phyloP scores from a whole-genome alignment of 2,888 invertebrate species.

The Daptonema setosum region DNA sequence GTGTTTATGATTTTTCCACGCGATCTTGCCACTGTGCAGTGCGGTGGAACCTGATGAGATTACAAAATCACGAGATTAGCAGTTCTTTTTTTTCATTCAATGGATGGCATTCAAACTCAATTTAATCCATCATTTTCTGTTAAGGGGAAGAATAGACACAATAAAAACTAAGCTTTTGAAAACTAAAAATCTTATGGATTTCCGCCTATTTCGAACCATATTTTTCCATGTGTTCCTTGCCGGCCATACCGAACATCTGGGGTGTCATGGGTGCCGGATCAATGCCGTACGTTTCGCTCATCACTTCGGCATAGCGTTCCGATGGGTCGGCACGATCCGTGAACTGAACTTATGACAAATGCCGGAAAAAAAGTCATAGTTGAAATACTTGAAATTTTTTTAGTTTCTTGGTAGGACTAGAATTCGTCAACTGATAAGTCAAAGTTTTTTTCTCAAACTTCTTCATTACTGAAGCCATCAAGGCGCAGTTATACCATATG shows the following conservation, averaged over 20 bases:
- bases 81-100: too few species aligned
- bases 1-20: conserved; percentile 88
- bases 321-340: conserved; percentile 59
- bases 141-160: too few species aligned
- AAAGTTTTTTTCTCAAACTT: too few species aligned
- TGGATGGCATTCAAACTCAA: too few species aligned
- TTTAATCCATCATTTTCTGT: too few species aligned
- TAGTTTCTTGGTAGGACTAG: too few species aligned
- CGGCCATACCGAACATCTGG: conserved; percentile 90
- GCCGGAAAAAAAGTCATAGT: neutral
- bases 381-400: neutral
- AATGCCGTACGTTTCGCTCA: conserved; percentile 60
- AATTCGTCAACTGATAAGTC: too few species aligned
- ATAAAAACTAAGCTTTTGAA: neutral
- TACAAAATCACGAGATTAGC: too few species aligned
- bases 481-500: too few species aligned
- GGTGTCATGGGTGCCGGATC: conserved; percentile 65
- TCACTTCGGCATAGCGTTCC: conserved; percentile 41
- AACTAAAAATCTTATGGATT: neutral
- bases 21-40: conserved; percentile 92
- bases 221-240: conserved; percentile 76
- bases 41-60: too few species aligned
- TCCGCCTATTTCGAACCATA: conserved; percentile 45
- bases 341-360: conserved; percentile 40
- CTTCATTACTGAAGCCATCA: too few species aligned